A percentile compares a stretch with the other conserved stretches of the same genome.
Evolutionary conservation across 2,113 vertebrate genomes (phyloP).

Genomic region (Corvus hawaiiensis): DNA sequence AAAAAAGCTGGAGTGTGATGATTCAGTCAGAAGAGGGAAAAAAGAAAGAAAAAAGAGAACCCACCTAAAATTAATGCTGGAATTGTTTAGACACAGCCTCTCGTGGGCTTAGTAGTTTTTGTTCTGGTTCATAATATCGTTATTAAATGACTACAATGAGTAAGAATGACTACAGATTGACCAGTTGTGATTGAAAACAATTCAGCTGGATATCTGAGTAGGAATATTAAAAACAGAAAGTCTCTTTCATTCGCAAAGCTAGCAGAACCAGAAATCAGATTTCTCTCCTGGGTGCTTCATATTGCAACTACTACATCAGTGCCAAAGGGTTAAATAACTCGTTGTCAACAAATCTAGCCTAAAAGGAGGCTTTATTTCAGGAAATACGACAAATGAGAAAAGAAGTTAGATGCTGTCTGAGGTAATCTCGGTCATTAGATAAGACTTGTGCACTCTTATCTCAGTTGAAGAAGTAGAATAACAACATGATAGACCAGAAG

Average conservation of each 20-base stretch:
- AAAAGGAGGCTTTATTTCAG: neutral
- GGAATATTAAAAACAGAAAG: neutral
- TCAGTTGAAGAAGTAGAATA: neutral
- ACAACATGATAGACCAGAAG: neutral
- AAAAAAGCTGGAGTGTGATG: neutral
- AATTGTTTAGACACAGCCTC: neutral
- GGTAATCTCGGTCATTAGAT: neutral
- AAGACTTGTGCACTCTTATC: neutral
- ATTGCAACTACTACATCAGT: neutral
- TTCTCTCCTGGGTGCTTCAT: neutral
- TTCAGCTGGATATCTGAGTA: neutral
- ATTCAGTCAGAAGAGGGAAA: neutral
- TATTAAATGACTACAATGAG: neutral
- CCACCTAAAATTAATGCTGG: neutral
- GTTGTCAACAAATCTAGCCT: neutral
- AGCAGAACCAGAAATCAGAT: neutral
- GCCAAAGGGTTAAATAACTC: neutral
- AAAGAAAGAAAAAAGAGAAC: neutral
- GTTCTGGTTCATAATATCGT: neutral
- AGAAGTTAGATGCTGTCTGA: neutral
- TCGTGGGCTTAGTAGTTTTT: neutral
- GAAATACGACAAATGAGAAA: neutral
- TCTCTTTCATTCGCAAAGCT: neutral
- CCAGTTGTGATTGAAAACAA: neutral
- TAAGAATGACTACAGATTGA: neutral